phyloP scores from a whole-genome alignment of 1,140 invertebrate genomes.

The Drosophila tani region DNA sequence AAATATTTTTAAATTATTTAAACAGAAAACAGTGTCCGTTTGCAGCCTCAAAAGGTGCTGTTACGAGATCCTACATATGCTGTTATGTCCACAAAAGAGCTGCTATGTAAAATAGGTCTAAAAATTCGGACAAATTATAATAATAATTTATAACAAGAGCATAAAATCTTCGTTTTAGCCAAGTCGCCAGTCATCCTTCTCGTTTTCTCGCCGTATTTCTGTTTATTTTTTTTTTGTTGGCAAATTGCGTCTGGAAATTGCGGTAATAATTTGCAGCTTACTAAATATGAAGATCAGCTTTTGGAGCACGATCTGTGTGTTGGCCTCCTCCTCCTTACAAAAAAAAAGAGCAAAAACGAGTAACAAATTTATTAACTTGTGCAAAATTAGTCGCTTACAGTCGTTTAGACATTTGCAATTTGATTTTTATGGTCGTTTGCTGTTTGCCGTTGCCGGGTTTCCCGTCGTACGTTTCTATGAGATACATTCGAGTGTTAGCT shows the following conservation, averaged over 20 bases:
- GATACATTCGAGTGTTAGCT: conserved; percentile 55
- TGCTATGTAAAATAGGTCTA: no score
- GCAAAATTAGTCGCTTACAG: conserved; percentile 81
- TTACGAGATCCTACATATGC: no score
- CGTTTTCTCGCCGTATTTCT: conserved; percentile 8
- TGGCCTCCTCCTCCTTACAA: conserved; percentile 15
- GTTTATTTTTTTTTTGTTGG: conserved; percentile 56
- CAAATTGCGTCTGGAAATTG: conserved; percentile 82
- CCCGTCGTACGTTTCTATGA: conserved; percentile 58
- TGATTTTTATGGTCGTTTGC: conserved; percentile 75
- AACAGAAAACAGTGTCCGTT: rapidly evolving
- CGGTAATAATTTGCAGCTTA: conserved; percentile 79
- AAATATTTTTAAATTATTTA: background rate
- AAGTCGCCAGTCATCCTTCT: background rate
- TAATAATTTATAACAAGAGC: background rate
- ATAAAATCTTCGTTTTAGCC: background rate
- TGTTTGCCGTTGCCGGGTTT: conserved; percentile 45
- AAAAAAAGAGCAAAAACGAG: conserved; percentile 10
- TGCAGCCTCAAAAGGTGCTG: no score
- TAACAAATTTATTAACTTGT: conserved; percentile 81
- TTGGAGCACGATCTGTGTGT: conserved; percentile 50
- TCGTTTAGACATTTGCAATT: conserved; percentile 81
- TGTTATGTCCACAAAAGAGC: no score
- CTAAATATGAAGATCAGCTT: conserved; percentile 81
- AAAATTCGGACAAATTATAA: no score